These are phyloP conservation scores for Molorchus minor DNA, from an alignment of 2,888 invertebrate genomes.

Conservation along the genomic window DNA sequence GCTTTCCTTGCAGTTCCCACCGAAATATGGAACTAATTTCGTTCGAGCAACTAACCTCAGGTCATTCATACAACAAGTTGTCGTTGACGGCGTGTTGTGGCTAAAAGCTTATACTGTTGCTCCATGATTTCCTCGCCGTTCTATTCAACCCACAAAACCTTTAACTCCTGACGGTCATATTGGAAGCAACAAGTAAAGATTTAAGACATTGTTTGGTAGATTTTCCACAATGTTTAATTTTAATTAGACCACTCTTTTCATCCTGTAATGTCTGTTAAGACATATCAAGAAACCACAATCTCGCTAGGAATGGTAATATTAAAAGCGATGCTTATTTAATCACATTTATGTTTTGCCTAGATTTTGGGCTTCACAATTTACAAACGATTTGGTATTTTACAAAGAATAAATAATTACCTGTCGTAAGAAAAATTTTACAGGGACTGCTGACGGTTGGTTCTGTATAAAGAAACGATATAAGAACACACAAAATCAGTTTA, in stretches of 20 bases:
- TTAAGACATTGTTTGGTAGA: conserved; percentile 9
- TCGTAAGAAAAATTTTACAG: background rate
- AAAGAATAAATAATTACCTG: background rate
- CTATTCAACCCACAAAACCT: conserved; percentile 11
- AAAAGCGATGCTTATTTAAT: no score
- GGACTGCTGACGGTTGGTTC: no score
- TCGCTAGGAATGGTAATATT: no score
- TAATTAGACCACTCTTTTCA: no score
- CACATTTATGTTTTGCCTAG: no score
- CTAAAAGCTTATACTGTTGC: conserved; percentile 14
- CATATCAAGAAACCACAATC: no score
- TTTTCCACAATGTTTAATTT: conserved; percentile 8
- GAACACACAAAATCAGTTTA: no score
- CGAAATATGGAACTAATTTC: background rate
- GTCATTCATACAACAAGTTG: background rate
- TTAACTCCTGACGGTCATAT: conserved; percentile 6
- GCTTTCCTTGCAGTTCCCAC: background rate
- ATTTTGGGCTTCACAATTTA: no score
- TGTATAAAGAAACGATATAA: no score
- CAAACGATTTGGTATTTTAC: background rate
- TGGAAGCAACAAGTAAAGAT: conserved; percentile 20
- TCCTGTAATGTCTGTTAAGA: no score
- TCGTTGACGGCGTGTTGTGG: conserved; percentile 11
- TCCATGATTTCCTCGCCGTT: conserved; percentile 1
- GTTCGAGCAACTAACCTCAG: conserved; percentile 2